Evolutionary conservation across 2,888 invertebrate species (phyloP).

Genomic region (Smittia aterrima): DNA sequence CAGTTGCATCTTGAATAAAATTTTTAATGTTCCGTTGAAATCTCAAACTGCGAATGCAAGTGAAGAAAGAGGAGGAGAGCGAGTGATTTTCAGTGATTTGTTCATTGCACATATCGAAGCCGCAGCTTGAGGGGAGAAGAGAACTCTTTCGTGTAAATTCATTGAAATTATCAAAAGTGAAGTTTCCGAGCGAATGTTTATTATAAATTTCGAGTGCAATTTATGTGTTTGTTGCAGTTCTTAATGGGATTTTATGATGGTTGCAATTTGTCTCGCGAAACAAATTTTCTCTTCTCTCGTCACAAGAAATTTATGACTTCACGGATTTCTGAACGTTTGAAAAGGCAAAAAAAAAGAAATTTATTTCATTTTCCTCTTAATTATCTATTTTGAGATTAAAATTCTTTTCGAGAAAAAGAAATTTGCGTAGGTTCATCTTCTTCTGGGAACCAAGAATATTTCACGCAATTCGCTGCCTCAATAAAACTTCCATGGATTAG

Average conservation of each 20-base stretch:
- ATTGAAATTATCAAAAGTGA: too few relatives aligned
- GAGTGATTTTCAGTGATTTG: not conserved
- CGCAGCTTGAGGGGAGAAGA: not conserved
- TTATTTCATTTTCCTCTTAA: not conserved
- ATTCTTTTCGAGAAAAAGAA: too few relatives aligned
- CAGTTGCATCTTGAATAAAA: not conserved
- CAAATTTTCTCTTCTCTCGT: not conserved
- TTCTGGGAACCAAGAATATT: too few relatives aligned
- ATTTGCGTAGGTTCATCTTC: too few relatives aligned
- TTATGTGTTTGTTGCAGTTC: slow-evolving; percentile 17
- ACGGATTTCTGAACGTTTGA: not conserved
- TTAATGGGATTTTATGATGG: slow-evolving; percentile 11
- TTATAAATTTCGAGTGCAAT: not conserved
- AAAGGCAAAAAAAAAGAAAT: not conserved
- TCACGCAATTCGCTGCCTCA: too few relatives aligned
- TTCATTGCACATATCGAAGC: not conserved
- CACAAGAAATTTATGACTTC: not conserved
- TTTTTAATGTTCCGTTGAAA: not conserved
- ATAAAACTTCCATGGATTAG: not conserved
- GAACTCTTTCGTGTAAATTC: too few relatives aligned
- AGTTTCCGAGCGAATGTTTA: not conserved
- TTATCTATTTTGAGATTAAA: not conserved
- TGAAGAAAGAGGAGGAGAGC: not conserved
- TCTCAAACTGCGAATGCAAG: not conserved
- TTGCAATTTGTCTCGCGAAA: slow-evolving; percentile 9